A percentile compares a stretch with the other conserved stretches of the same genome.
phyloP scores from a whole-genome alignment of 2,797 vertebrate genomes.

The Hyperoplus immaculatus region DNA sequence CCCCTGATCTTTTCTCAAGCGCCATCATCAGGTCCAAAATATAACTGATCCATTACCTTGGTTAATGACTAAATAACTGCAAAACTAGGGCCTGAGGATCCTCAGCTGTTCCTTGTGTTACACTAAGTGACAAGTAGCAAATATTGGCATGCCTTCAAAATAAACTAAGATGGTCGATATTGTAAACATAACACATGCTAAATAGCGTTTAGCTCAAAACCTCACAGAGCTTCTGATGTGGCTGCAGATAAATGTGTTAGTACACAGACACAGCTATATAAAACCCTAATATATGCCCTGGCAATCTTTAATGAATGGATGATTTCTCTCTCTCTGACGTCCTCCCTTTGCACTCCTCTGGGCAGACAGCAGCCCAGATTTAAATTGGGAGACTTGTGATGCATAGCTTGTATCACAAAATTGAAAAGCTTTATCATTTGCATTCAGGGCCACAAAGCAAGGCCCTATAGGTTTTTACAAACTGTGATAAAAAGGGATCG shows the following conservation, averaged over 20 bases:
- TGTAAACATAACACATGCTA: background rate
- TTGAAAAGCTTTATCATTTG: constrained; percentile 14
- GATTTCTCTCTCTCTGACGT: constrained; percentile 60
- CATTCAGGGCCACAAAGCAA: constrained; percentile 16
- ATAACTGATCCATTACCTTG: background rate
- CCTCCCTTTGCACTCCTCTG: background rate
- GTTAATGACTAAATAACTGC: background rate
- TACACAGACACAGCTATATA: background rate
- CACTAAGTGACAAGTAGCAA: background rate
- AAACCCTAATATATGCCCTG: background rate
- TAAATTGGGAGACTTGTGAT: background rate
- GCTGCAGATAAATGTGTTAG: too few relatives aligned
- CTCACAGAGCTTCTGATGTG: background rate
- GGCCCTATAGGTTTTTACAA: constrained; percentile 11
- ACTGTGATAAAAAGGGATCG: constrained; percentile 47
- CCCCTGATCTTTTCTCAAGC: background rate
- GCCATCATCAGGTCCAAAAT: background rate
- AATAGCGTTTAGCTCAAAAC: background rate
- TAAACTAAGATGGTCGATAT: background rate
- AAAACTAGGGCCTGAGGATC: background rate
- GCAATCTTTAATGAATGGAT: constrained; percentile 58
- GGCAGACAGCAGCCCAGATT: constrained; percentile 5
- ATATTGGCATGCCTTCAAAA: background rate
- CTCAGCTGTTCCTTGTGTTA: background rate
- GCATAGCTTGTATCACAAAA: constrained; percentile 6